Conservation (phyloP, 2,888 invertebrate genomes). For the Phyllotreta striolata region DNA sequence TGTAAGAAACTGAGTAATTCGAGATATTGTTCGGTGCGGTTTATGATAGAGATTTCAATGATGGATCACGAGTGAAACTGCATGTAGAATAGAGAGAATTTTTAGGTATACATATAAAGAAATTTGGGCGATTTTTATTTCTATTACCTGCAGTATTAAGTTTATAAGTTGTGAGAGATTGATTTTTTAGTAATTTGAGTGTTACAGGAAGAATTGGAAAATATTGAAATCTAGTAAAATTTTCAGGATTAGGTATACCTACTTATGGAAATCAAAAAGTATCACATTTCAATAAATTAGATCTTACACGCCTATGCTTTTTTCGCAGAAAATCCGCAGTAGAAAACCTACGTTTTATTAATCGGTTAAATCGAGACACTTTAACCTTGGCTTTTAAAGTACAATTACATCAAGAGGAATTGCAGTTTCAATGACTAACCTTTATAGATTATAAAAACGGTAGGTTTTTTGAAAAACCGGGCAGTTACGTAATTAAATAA, state of each 20-base stretch:
- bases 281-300: neutral
- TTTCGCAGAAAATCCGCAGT: slow-evolving; percentile 27
- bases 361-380: slow-evolving; percentile 26
- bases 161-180: too few species aligned
- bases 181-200: too few species aligned
- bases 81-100: neutral
- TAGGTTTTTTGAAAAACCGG: slow-evolving; percentile 4
- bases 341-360: slow-evolving; percentile 18
- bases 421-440: slow-evolving; percentile 36
- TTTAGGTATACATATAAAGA: too few species aligned
- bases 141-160: too few species aligned
- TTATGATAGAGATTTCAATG: neutral
- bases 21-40: neutral
- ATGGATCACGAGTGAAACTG: neutral
- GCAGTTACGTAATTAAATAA: slow-evolving; percentile 11
- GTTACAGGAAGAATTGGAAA: too few species aligned
- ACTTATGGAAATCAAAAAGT: too few species aligned
- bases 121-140: too few species aligned
- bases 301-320: slow-evolving; percentile 14
- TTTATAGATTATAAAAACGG: slow-evolving; percentile 29
- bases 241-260: too few species aligned
- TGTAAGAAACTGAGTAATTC: neutral
- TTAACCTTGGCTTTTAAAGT: slow-evolving; percentile 43
- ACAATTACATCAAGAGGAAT: slow-evolving; percentile 39
- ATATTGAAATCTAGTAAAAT: too few species aligned